phyloP scores from a whole-genome alignment of 2,113 vertebrate species.

The Pica pica region DNA sequence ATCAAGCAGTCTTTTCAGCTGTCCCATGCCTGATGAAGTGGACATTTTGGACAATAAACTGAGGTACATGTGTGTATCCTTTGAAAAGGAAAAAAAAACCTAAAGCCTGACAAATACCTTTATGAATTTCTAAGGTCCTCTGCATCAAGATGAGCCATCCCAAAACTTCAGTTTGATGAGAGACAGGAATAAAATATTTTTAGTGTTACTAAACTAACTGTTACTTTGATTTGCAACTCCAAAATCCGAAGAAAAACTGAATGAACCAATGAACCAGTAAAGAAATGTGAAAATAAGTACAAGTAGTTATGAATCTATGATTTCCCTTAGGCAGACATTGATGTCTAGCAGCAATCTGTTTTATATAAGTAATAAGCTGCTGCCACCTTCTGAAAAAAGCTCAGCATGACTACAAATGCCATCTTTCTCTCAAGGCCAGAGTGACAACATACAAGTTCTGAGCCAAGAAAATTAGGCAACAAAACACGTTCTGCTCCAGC shows the following conservation, averaged over 20 bases:
- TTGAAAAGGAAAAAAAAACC: background rate
- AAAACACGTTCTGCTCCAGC: background rate
- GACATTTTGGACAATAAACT: background rate
- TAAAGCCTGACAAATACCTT: background rate
- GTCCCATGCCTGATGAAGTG: background rate
- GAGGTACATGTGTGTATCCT: rapidly evolving
- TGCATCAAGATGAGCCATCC: background rate
- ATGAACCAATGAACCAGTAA: background rate
- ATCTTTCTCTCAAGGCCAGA: background rate
- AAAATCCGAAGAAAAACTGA: background rate
- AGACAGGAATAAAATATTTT: background rate
- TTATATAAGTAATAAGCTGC: conserved; percentile 19
- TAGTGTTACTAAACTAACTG: background rate
- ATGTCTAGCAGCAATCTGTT: background rate
- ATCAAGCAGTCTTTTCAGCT: background rate
- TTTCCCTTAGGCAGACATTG: background rate
- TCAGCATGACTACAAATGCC: background rate
- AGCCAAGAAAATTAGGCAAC: background rate
- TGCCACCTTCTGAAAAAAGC: conserved; percentile 64
- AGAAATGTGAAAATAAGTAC: background rate
- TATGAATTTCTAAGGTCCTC: background rate
- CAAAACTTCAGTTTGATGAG: background rate
- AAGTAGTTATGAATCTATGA: background rate
- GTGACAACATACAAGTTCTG: rapidly evolving
- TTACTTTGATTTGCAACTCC: background rate